These are phyloP conservation scores for Drosophila elegans DNA, from an alignment of 1,140 invertebrate species.

Conservation along the genomic window DNA sequence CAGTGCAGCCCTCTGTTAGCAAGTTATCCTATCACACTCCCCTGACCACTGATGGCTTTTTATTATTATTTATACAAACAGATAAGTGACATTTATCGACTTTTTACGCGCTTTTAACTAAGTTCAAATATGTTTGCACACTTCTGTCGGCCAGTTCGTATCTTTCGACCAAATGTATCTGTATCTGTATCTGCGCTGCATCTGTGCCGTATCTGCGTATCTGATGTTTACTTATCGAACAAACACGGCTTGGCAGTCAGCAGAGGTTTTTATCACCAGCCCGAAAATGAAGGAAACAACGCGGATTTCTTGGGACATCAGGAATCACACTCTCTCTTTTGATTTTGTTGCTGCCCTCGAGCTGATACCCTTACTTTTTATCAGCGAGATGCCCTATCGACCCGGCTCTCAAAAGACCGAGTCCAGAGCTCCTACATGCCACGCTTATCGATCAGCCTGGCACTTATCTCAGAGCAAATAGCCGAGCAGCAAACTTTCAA, in stretches of 20 bases:
- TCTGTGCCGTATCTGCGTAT: constrained; percentile 47
- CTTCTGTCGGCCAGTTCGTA: constrained; percentile 51
- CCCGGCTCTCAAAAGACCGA: constrained; percentile 9
- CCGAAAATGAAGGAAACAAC: constrained; percentile 23
- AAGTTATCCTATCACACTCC: constrained; percentile 1
- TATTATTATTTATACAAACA: constrained; percentile 51
- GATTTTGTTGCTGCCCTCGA: constrained; percentile 29
- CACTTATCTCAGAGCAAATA: constrained; percentile 61
- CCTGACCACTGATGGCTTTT: not conserved
- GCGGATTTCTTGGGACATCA: constrained; percentile 43
- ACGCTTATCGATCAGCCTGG: constrained; percentile 54
- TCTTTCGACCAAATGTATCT: constrained; percentile 45
- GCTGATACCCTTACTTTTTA: constrained; percentile 61
- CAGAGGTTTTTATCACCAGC: constrained; percentile 61
- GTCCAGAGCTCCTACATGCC: constrained; percentile 21
- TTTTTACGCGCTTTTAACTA: constrained; percentile 81
- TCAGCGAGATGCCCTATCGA: constrained; percentile 66
- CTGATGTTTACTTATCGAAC: constrained; percentile 61
- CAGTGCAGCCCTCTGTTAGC: not conserved
- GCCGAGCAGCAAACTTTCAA: constrained; percentile 60
- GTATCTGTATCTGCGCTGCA: constrained; percentile 54
- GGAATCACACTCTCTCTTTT: constrained; percentile 20
- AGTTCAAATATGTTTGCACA: constrained; percentile 77
- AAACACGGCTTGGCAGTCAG: constrained; percentile 53
- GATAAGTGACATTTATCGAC: constrained; percentile 82